Evolutionary conservation across 2,888 invertebrate genomes (phyloP).

Genomic region (Cenopis cana): DNA sequence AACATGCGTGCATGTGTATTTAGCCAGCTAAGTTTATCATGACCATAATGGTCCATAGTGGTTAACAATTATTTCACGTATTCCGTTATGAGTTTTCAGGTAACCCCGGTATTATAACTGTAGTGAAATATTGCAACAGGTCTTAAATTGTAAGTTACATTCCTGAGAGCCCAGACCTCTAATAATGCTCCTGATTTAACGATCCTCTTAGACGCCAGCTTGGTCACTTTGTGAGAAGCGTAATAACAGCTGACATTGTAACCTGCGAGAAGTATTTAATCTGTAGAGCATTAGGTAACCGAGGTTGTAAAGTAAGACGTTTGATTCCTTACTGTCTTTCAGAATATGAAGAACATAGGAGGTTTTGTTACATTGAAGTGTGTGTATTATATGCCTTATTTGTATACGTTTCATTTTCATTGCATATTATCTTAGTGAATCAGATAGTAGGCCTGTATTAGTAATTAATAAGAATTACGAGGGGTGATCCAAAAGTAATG

Average conservation of each 20-base stretch:
- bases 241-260: slow-evolving; percentile 34
- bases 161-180: slow-evolving; percentile 26
- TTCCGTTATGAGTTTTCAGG: neutral
- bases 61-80: neutral
- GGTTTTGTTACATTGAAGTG: no score
- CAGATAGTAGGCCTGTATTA: no score
- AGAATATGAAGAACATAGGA: no score
- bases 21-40: neutral
- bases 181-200: slow-evolving; percentile 39
- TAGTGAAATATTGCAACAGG: slow-evolving; percentile 31
- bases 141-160: slow-evolving; percentile 37
- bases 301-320: neutral
- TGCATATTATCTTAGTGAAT: no score
- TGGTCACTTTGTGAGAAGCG: slow-evolving; percentile 12
- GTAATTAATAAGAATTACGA: no score
- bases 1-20: neutral
- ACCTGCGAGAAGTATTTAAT: slow-evolving; percentile 1
- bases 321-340: neutral
- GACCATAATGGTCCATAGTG: neutral
- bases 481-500: no score
- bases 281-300: neutral
- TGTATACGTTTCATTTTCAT: no score
- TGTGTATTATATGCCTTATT: no score
- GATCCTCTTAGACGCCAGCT: slow-evolving; percentile 16
- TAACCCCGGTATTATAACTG: slow-evolving; percentile 1